Evolutionary conservation across 2,797 vertebrate species (phyloP).

Genomic region (Cephalopachus bancanus): DNA sequence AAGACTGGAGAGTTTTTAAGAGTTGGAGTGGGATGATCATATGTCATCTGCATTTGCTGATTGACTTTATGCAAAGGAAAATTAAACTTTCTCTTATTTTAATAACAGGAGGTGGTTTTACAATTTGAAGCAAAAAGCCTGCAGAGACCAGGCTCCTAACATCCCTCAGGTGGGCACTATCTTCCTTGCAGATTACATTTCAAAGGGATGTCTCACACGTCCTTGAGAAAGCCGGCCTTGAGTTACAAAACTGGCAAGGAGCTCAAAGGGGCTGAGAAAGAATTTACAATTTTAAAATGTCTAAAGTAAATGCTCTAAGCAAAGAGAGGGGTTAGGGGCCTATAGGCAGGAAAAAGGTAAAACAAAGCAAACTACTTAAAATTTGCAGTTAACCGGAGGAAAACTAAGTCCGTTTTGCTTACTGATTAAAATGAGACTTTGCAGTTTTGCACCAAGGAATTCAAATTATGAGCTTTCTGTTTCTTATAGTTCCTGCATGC

Average conservation of each 20-base stretch:
- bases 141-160: neutral
- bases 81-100: neutral
- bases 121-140: neutral
- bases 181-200: neutral
- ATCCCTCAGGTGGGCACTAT: neutral
- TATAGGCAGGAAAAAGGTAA: neutral
- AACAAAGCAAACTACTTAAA: neutral
- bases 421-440: neutral
- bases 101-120: neutral
- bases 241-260: neutral
- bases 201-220: neutral
- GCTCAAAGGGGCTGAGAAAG: neutral
- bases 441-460: neutral
- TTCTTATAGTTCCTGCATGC: accelerated
- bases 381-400: neutral
- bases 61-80: neutral
- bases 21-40: neutral
- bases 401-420: neutral
- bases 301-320: neutral
- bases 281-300: neutral
- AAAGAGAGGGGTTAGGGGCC: neutral
- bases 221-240: neutral
- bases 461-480: neutral
- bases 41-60: neutral
- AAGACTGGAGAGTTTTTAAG: neutral